These are phyloP conservation scores for Takifugu ocellatus DNA, from an alignment of 2,797 vertebrate genomes.

Conservation along the genomic window DNA sequence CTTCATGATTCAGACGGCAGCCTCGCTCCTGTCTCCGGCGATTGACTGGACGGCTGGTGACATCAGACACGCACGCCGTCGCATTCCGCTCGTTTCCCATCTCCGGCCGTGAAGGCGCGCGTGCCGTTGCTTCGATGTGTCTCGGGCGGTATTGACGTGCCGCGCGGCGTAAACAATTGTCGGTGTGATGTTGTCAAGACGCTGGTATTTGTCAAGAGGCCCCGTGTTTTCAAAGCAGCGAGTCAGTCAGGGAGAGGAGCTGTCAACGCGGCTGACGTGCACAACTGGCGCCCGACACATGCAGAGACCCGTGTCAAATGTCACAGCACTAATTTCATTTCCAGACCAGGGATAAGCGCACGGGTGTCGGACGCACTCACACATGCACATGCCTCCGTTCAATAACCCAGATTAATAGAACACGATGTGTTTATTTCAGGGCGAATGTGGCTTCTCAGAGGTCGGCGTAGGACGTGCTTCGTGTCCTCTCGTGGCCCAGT, in stretches of 20 bases:
- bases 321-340: slow-evolving; percentile 74
- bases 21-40: slow-evolving; percentile 35
- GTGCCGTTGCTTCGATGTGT: slow-evolving; percentile 12
- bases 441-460: slow-evolving; percentile 30
- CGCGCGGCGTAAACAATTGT: slow-evolving; percentile 14
- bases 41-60: slow-evolving; percentile 37
- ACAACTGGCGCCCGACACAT: slow-evolving; percentile 52
- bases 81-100: slow-evolving; percentile 22
- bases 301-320: slow-evolving; percentile 74
- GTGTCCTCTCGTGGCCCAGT: slow-evolving; percentile 41
- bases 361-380: slow-evolving; percentile 52
- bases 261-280: slow-evolving; percentile 59
- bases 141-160: slow-evolving; percentile 29
- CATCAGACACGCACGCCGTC: slow-evolving; percentile 9
- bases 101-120: slow-evolving; percentile 1
- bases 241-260: slow-evolving; percentile 59
- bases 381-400: slow-evolving; percentile 36
- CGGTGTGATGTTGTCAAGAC: slow-evolving; percentile 41
- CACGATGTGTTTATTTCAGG: slow-evolving; percentile 55
- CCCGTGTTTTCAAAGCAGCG: slow-evolving; percentile 50
- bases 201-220: slow-evolving; percentile 55
- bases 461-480: not conserved
- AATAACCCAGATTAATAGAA: slow-evolving; percentile 23
- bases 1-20: slow-evolving; percentile 39
- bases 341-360: slow-evolving; percentile 64